Evolutionary conservation across 2,797 vertebrate species (phyloP).

Genomic region (Garrulus glandarius): DNA sequence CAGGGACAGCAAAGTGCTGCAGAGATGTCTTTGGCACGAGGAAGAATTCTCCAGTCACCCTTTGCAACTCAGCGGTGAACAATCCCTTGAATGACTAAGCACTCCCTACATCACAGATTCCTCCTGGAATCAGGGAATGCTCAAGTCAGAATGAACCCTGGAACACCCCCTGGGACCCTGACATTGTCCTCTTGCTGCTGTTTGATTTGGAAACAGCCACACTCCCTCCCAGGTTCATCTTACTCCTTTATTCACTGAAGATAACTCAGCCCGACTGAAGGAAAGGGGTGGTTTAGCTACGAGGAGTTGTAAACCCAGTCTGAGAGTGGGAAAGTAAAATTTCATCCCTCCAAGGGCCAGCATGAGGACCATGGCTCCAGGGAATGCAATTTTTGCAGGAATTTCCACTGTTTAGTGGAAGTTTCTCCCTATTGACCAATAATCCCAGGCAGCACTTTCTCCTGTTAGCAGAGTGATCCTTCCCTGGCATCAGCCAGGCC

Average conservation of each 20-base stretch:
- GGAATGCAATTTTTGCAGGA: background rate
- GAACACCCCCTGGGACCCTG: background rate
- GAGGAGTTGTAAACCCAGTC: background rate
- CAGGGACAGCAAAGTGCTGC: rapidly evolving
- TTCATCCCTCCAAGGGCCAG: background rate
- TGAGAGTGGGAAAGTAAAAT: background rate
- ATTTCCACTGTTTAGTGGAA: background rate
- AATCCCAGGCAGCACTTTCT: background rate
- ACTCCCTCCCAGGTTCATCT: background rate
- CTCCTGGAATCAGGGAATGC: background rate
- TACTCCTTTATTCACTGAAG: background rate
- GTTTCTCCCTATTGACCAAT: background rate
- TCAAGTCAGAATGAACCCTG: background rate
- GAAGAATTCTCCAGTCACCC: background rate
- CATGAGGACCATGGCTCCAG: rapidly evolving
- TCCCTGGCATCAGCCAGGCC: background rate
- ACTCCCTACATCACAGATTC: background rate
- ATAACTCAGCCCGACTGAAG: background rate
- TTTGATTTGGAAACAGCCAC: background rate
- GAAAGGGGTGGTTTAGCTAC: rapidly evolving
- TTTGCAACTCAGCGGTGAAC: rapidly evolving
- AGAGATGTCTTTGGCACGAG: rapidly evolving
- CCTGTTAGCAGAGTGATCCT: background rate
- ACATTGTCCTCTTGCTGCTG: background rate
- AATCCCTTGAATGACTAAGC: background rate